A percentile compares a stretch with the other conserved stretches of the same genome.
phyloP scores from a whole-genome alignment of 2,797 vertebrate species.

The Melanotaenia parkinsoni region DNA sequence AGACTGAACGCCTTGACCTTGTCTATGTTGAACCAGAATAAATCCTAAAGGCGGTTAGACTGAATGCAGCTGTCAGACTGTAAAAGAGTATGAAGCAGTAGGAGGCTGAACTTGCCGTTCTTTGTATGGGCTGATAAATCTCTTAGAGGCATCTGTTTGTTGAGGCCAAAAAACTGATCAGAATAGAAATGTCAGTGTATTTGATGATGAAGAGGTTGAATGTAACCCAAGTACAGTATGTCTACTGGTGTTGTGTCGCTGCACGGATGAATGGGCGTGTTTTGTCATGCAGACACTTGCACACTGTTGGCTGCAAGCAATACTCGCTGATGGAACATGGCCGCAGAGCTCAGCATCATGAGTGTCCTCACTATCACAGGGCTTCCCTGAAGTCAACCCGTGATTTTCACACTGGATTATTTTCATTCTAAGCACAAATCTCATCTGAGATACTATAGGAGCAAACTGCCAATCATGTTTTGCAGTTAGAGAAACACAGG shows the following conservation, averaged over 20 bases:
- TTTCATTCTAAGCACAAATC: conserved; percentile 62
- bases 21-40: conserved; percentile 49
- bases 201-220: conserved; percentile 52
- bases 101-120: conserved; percentile 43
- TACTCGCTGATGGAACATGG: conserved; percentile 47
- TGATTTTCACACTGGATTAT: conserved; percentile 70
- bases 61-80: conserved; percentile 38
- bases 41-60: conserved; percentile 46
- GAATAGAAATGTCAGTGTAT: conserved; percentile 54
- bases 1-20: conserved; percentile 65
- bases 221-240: conserved; percentile 50
- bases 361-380: conserved; percentile 56
- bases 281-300: conserved; percentile 60
- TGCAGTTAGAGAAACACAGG: conserved; percentile 2
- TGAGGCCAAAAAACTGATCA: conserved; percentile 41
- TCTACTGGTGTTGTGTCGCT: conserved; percentile 33
- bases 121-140: conserved; percentile 54
- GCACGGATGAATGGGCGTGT: conserved; percentile 52
- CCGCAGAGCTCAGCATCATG: conserved; percentile 44
- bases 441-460: conserved; percentile 35
- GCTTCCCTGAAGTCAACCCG: conserved; percentile 59
- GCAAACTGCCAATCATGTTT: conserved; percentile 13
- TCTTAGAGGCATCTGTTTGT: conserved; percentile 48
- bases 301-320: conserved; percentile 52
- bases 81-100: conserved; percentile 28